Conservation (phyloP, 2,113 vertebrate genomes). For the Ophthalmolycus amberensis region DNA sequence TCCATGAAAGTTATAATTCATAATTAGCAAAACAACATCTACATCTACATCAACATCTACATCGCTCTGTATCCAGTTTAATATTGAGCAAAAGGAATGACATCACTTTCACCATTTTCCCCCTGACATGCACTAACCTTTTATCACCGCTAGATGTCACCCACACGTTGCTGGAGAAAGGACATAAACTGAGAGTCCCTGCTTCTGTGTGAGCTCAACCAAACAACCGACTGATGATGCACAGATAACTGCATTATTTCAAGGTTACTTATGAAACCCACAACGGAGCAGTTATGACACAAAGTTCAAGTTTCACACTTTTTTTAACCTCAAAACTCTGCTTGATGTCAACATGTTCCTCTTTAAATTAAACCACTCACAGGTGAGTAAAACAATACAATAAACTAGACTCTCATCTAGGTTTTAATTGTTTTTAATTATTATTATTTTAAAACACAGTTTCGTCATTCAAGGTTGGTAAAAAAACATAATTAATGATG, state of each 20-base stretch:
- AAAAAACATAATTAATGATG: background rate
- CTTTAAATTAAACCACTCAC: background rate
- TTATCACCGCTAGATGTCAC: constrained; percentile 68
- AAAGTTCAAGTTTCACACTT: background rate
- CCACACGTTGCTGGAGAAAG: constrained; percentile 8
- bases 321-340: background rate
- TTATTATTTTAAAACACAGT: background rate
- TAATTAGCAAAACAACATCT: background rate
- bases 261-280: background rate
- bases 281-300: background rate
- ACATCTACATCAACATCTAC: background rate
- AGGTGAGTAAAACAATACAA: background rate
- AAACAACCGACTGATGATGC: background rate
- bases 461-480: background rate
- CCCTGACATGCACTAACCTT: constrained; percentile 34
- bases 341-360: background rate
- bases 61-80: background rate
- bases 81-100: background rate
- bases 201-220: constrained; percentile 10
- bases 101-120: background rate
- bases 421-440: background rate
- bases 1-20: background rate
- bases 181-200: accelerated
- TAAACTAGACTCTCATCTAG: background rate
- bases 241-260: background rate